Evolutionary conservation across 2,888 invertebrate species (phyloP).

Genomic region (Ametastegia equiseti): DNA sequence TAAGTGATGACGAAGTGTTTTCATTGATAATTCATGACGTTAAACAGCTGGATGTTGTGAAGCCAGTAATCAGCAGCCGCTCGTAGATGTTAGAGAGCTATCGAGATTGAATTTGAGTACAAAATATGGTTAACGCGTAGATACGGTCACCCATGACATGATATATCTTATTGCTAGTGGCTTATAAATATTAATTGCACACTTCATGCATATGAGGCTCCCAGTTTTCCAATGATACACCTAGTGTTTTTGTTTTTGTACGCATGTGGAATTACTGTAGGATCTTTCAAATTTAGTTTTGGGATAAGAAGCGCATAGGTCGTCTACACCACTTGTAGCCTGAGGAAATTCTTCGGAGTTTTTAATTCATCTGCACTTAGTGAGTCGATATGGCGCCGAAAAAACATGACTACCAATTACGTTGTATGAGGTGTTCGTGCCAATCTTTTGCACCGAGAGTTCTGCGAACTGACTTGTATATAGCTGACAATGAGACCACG

Average conservation of each 20-base stretch:
- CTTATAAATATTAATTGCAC: no score
- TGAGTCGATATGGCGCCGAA: not conserved
- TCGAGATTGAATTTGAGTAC: slow-evolving; percentile 8
- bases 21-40: slow-evolving; percentile 25
- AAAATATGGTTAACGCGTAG: not conserved
- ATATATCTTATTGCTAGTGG: not conserved
- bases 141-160: not conserved
- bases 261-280: not conserved
- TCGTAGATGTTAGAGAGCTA: not conserved
- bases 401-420: not conserved
- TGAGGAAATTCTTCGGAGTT: not conserved
- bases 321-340: not conserved
- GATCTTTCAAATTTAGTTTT: not conserved
- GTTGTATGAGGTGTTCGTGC: not conserved
- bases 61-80: not conserved
- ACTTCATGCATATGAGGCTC: not conserved
- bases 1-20: slow-evolving; percentile 35
- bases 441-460: not conserved
- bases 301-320: not conserved
- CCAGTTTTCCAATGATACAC: not conserved
- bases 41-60: slow-evolving; percentile 36
- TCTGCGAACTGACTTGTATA: not conserved
- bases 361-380: not conserved
- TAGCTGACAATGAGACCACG: not conserved
- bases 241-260: not conserved